Base-by-base conservation (phyloP, 2,888 invertebrate genomes). In the Mongoloraphidia duomilia region DNA sequence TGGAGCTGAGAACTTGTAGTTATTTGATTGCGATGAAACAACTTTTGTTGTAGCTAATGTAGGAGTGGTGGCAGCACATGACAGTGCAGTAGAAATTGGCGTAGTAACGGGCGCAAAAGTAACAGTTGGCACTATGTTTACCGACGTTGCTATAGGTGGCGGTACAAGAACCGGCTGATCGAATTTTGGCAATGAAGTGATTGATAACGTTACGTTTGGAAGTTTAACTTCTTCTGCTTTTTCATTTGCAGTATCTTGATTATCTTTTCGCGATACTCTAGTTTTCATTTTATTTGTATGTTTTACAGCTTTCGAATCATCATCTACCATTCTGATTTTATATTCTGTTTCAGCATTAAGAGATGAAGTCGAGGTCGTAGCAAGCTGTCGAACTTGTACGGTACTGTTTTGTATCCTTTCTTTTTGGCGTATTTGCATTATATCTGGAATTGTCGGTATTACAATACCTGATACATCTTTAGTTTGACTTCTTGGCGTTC, bases 401-500 rank as follows among this genome's bases (percentile, higher is more conserved):
- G 81, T 80, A 8, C 76, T 72, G 56, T 73, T 74, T 57, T 79
- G 78, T 46, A 80, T 62, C 42, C 73, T 65, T 26, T 76, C 67
- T 64, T 74, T 67, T 64, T 74, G 70, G 60, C 77, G 79, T 58
- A 81, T 66, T 53, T 74, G 73, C 38, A 82, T 60, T 50, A 81
- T 65, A 56, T 80, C 79, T 3, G 80, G 73, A 58, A 80, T 75
- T 3, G 76, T 74, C 8, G 82, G 82, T 44, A 81, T 74, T 53
- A 74, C 70, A 11, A 80, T 63, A 57, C 76, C 77, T 8, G 62
- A 60, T 35, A 62, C 50, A 9, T 50, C 54, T 51, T 60, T 60
- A 17, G 55, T 50, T 47, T 38, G 26, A 26, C 26, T 26, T 26
- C 26, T 26, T 6, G 26, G 26, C 6, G 26, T 26, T 6, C 6